Percentiles rank a stretch among this genome's conserved stretches.
These are phyloP conservation scores for Baccha elongata DNA, from an alignment of 2,888 invertebrate species.

Conservation along the genomic window DNA sequence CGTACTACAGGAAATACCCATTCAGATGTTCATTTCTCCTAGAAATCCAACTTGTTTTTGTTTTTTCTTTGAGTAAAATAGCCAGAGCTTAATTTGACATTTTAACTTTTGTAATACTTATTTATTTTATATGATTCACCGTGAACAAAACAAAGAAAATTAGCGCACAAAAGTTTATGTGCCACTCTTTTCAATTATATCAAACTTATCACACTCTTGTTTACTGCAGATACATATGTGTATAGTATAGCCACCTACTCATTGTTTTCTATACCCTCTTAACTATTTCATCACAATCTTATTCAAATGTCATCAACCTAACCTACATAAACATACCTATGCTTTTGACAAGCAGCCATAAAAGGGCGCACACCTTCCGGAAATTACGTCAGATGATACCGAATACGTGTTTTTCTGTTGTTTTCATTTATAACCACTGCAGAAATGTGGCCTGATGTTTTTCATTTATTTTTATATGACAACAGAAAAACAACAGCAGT, in stretches of 20 bases:
- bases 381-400: slow-evolving; percentile 27
- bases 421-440: slow-evolving; percentile 20
- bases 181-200: not conserved
- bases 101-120: too few relatives aligned
- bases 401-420: slow-evolving; percentile 16
- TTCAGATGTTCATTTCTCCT: too few relatives aligned
- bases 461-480: too few relatives aligned
- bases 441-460: not conserved
- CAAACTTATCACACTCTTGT: not conserved
- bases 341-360: not conserved
- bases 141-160: not conserved
- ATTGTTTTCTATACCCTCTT: not conserved
- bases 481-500: slow-evolving; percentile 22
- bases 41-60: too few relatives aligned
- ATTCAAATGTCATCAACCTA: slow-evolving; percentile 23
- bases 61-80: too few relatives aligned
- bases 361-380: slow-evolving; percentile 41
- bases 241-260: not conserved
- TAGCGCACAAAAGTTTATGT: not conserved
- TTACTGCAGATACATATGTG: not conserved
- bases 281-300: slow-evolving; percentile 19
- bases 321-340: not conserved
- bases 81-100: too few relatives aligned
- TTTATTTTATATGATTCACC: not conserved
- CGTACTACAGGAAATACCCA: too few relatives aligned